A percentile compares a stretch with the other conserved stretches of the same genome.
Evolutionary conservation across 2,888 invertebrate species (phyloP).

Genomic region (Agrenia bidenticulata): DNA sequence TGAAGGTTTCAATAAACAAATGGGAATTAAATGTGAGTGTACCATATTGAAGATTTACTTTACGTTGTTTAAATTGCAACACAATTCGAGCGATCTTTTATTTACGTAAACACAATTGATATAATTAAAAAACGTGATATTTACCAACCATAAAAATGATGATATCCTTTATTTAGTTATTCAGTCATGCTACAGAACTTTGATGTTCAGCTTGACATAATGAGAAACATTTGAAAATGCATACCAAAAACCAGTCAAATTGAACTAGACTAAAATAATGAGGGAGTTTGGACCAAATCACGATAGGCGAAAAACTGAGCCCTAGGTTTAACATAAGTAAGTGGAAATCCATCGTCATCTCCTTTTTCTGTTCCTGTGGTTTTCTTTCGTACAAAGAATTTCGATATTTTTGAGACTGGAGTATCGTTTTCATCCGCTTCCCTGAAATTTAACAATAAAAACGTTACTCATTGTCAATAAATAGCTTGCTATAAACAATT

Average conservation of each 20-base stretch:
- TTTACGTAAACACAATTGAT: too few species aligned
- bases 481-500: neutral
- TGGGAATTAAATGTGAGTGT: too few species aligned
- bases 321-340: constrained; percentile 22
- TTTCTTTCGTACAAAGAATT: constrained; percentile 42
- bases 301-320: constrained; percentile 49
- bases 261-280: constrained; percentile 31
- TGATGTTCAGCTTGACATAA: too few species aligned
- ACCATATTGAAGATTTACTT: too few species aligned
- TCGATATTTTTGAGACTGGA: constrained; percentile 46
- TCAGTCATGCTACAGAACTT: too few species aligned
- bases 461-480: neutral
- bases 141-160: too few species aligned
- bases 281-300: constrained; percentile 36
- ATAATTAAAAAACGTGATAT: too few species aligned
- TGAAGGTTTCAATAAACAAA: too few species aligned
- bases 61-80: neutral
- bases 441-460: constrained; percentile 28
- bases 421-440: constrained; percentile 44
- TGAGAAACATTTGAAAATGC: too few species aligned
- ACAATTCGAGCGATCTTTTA: too few species aligned
- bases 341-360: constrained; percentile 3
- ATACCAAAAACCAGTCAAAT: too few species aligned
- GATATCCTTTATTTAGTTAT: too few species aligned
- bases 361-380: constrained; percentile 5